phyloP scores from a whole-genome alignment of 2,113 vertebrate genomes.

The Irena cyanogastra region DNA sequence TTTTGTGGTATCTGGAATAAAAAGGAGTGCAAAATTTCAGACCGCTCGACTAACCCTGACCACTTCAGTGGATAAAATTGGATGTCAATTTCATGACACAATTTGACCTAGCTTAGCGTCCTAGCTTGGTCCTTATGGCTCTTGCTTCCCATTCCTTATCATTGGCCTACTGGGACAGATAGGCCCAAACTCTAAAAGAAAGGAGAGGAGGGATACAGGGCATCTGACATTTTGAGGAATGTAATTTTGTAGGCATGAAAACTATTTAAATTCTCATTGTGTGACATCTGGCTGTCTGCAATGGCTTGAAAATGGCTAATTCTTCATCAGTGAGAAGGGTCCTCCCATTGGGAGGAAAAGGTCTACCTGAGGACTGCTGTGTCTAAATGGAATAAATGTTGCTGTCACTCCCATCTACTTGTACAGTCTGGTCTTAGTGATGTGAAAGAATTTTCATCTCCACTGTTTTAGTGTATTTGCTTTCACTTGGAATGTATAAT shows the following conservation, averaged over 20 bases:
- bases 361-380: background rate
- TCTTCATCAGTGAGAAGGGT: background rate
- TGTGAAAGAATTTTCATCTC: background rate
- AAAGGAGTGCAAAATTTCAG: background rate
- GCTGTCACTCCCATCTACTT: background rate
- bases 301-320: background rate
- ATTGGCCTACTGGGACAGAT: background rate
- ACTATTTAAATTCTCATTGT: background rate
- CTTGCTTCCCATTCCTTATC: background rate
- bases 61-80: background rate
- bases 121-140: background rate
- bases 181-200: background rate
- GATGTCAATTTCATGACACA: background rate
- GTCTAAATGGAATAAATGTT: background rate
- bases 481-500: background rate
- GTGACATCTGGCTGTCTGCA: background rate
- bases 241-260: background rate
- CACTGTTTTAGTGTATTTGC: background rate
- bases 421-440: background rate
- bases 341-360: rapidly evolving
- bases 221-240: background rate
- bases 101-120: background rate
- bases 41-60: background rate
- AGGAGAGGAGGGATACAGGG: too few relatives aligned
- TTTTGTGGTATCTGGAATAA: background rate